Base-by-base conservation (phyloP, 2,888 invertebrate species). In the Latheticus oryzae region DNA sequence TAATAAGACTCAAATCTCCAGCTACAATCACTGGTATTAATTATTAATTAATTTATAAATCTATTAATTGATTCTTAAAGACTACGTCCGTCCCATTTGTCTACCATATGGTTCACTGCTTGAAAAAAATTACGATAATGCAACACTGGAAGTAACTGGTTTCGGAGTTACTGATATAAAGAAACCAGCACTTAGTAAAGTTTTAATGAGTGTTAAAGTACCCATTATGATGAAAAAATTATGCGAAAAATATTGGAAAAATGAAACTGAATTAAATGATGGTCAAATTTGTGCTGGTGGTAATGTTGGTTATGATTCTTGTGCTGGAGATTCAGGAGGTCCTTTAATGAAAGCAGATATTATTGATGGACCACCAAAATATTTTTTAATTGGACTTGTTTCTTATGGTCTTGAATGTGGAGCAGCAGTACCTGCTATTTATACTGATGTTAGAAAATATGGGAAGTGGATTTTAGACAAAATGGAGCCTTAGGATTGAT, bases 261-360 rank as follows among this genome's bases (percentile, higher is more conserved):
- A 40, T 12, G 32, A 50, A 42, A 9, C 53, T 32, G 0, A 7
- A 38, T 7, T 35, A 3, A 15, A 13, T 11, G 1, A 8, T 3
- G 21, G 15, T 51, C 76, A 56, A 28, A 40, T 59, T 42, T 78
- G 65, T 62, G 71, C 58, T 3, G 87, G 86, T 5, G 84, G 85
- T 15, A 76, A 79, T 35, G 65, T 73, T 0, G 84, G 85, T 45
- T 79, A 81, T 53, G 87, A 87, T 65, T 82, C 85, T 0, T 87
- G 87, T 59, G 80, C 79, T 0, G 86, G 87, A 0, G 86, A 87
- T 66, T 85, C 85, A 0, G 87, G 87, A 2, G 86, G 87, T 2
- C 87, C 87, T 0, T 61, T 81, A 2, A 76, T 79, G 73, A 72
- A 73, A 37, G 71, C 81, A 1, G 82, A 77, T 57, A 72, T 81